Evolutionary conservation across 2,888 invertebrate species (phyloP).

Genomic region (Lathronympha strigana): DNA sequence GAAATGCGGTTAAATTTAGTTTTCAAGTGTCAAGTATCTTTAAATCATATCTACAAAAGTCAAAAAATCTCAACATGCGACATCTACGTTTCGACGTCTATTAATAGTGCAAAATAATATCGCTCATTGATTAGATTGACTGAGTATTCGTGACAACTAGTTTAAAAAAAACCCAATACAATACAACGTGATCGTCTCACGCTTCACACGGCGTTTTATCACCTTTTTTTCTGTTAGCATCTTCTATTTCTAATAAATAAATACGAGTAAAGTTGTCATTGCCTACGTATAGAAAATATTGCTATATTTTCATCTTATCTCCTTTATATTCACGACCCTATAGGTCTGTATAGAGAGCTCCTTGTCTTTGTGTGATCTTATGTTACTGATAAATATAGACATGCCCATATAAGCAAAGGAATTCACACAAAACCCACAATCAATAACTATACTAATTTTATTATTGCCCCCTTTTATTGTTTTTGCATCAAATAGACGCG

Average conservation of each 20-base stretch:
- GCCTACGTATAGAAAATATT: conserved; percentile 11
- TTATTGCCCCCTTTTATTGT: conserved; percentile 37
- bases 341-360: neutral
- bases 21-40: no score
- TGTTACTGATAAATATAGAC: conserved; percentile 9
- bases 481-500: conserved; percentile 31
- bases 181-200: neutral
- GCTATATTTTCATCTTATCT: neutral
- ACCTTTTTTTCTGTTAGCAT: neutral
- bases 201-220: neutral
- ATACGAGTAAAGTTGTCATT: conserved; percentile 1
- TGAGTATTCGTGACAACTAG: neutral
- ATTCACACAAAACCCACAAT: conserved; percentile 37
- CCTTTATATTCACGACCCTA: neutral
- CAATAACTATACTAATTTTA: conserved; percentile 39
- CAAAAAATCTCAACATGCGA: neutral
- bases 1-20: no score
- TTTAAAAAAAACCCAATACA: neutral
- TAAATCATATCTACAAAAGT: no score
- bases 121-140: conserved; percentile 4
- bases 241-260: neutral
- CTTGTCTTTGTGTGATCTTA: neutral
- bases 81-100: neutral
- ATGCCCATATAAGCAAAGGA: conserved; percentile 39
- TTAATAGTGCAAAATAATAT: neutral